phyloP scores from a whole-genome alignment of 1,140 invertebrate genomes.

The Trissolcus basalis region DNA sequence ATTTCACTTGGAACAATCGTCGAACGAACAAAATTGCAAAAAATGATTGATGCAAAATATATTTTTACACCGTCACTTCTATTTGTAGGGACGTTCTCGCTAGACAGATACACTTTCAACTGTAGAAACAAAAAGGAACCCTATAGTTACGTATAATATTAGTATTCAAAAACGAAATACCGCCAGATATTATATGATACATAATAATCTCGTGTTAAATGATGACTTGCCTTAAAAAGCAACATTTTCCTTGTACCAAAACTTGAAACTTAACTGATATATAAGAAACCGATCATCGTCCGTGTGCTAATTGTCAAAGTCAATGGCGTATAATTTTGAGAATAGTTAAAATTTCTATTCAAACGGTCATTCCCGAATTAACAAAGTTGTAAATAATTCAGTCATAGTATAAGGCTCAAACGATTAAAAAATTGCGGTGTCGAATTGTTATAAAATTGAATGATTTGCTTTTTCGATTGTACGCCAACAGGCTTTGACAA shows the following conservation, averaged over 20 bases:
- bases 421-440: background rate
- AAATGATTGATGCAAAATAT: slow-evolving; percentile 13
- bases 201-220: slow-evolving; percentile 30
- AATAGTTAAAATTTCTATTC: background rate
- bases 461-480: slow-evolving; percentile 22
- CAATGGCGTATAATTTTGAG: slow-evolving; percentile 29
- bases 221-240: slow-evolving; percentile 48
- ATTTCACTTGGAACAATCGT: no score
- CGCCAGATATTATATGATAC: no score
- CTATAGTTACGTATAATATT: background rate
- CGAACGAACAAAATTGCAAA: no score
- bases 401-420: slow-evolving; percentile 3
- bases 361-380: slow-evolving; percentile 24
- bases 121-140: slow-evolving; percentile 23
- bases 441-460: slow-evolving; percentile 1
- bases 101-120: slow-evolving; percentile 18
- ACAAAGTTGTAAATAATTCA: slow-evolving; percentile 35
- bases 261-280: background rate
- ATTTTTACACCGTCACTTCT: slow-evolving; percentile 55
- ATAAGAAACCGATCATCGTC: slow-evolving; percentile 42
- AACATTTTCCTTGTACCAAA: slow-evolving; percentile 39
- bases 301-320: slow-evolving; percentile 22
- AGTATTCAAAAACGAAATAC: no score
- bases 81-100: slow-evolving; percentile 43
- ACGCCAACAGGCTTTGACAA: slow-evolving; percentile 28